phyloP scores from a whole-genome alignment of 2,113 vertebrate genomes.

The Gymnobelideus leadbeateri region DNA sequence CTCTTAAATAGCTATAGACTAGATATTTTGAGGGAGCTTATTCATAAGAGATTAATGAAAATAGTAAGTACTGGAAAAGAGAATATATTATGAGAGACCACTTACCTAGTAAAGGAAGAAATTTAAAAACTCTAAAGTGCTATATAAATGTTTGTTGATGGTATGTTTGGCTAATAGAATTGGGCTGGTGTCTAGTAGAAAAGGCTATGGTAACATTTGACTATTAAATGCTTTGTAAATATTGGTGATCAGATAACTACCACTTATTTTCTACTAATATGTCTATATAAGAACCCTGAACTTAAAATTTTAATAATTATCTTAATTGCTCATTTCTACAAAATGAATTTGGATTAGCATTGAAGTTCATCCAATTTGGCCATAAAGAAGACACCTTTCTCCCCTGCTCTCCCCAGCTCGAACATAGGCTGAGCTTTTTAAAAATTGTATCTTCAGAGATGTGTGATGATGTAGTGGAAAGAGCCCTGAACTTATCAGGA shows the following conservation, averaged over 20 bases:
- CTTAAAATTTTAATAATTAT: not conserved
- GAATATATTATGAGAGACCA: not conserved
- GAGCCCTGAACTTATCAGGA: not conserved
- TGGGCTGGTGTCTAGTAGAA: not conserved
- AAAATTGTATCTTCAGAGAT: not conserved
- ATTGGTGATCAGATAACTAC: not conserved
- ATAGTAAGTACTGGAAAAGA: not conserved
- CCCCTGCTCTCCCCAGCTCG: not conserved
- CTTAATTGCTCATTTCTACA: not conserved
- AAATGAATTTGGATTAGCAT: not conserved
- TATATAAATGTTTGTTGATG: not conserved
- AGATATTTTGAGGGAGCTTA: constrained; percentile 1
- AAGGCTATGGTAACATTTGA: too few species aligned
- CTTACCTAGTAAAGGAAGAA: not conserved
- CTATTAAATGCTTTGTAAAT: too few species aligned
- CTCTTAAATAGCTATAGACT: not conserved
- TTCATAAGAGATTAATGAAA: not conserved
- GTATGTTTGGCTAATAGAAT: not conserved
- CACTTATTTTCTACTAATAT: too few species aligned
- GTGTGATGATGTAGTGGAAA: not conserved
- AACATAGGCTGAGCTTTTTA: not conserved
- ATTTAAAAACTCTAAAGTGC: not conserved
- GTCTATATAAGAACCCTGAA: not conserved
- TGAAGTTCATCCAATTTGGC: not conserved
- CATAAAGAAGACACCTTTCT: not conserved